Base-by-base conservation (phyloP, 2,888 invertebrate genomes). In the Liposcelis brunnea region DNA sequence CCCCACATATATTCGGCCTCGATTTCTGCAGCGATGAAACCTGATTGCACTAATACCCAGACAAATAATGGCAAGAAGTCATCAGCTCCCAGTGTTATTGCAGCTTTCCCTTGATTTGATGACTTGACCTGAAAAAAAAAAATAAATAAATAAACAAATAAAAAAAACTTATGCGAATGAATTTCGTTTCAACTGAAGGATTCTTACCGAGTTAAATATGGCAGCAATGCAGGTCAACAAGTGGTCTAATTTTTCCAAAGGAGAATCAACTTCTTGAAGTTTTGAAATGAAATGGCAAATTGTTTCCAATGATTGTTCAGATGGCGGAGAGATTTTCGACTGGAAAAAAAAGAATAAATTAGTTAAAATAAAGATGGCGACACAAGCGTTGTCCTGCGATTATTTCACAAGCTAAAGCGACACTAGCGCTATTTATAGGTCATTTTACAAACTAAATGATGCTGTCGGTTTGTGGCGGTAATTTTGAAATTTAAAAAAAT, bases 1-100 rank as follows among this genome's bases (percentile, higher is more conserved):
- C 82, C 63, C 71, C 91, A 91, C 90, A 95, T 95, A 60, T 91
- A 85, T 59, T 93, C 91, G 0, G 91, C 90, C 61, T 95, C 94
- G 47, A 94, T 76, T 66, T 95, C 94, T 1, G 90, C 93, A 26
- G 87, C 82, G 6, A 93, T 81, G 55, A 91, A 77, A 31, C 85
- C 83, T 53, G 86, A 84, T 50, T 86, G 82, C 1, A 91, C 86
- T 52, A 95, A 70, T 8, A 91, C 82, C 78, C 86, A 91, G 46
- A 93, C 89, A 42, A 95, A 74, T 47, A 93, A 75, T 1, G 93
- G 91, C 46, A 95, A 71, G 51, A 94, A 80, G 58, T 94, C 94
- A 61, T 87, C 86, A 10, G 86, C 85, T 6, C 85, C 84, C 11
- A 87, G 64, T 15, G 70, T 67, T 37, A 71, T 57, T 14, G 59